These are phyloP conservation scores for Coenobita brevimanus DNA, from an alignment of 1,140 invertebrate species.

Conservation along the genomic window DNA sequence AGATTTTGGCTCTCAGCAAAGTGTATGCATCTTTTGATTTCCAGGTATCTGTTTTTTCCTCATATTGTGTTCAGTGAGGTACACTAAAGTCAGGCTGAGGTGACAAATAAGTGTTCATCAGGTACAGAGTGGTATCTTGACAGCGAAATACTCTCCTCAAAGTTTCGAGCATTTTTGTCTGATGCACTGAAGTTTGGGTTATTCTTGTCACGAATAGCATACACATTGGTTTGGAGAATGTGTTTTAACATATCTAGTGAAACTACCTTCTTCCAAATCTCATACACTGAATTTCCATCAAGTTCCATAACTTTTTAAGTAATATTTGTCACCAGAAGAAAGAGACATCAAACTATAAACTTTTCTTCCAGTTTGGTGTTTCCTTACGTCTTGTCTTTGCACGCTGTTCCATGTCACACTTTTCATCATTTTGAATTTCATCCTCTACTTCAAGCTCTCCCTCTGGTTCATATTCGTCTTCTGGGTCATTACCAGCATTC, in stretches of 20 bases:
- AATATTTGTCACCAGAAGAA: neutral
- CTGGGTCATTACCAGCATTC: no score
- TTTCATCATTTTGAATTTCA: no score
- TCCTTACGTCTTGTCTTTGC: no score
- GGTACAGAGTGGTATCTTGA: constrained; percentile 5
- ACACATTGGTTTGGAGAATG: neutral
- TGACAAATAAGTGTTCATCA: constrained; percentile 20
- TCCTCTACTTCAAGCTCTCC: no score
- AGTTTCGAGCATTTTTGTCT: constrained; percentile 13
- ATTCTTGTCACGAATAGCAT: neutral
- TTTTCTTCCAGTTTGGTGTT: no score
- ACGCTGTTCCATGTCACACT: no score
- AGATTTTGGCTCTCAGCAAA: constrained; percentile 15
- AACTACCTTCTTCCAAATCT: neutral
- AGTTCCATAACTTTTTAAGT: neutral
- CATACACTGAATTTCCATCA: constrained; percentile 8
- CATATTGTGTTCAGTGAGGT: neutral
- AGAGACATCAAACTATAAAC: neutral
- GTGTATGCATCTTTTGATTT: constrained; percentile 20
- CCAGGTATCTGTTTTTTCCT: neutral
- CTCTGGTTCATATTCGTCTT: no score
- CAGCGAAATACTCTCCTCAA: neutral
- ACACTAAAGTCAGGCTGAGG: constrained; percentile 8
- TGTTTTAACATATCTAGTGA: neutral
- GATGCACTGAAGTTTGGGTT: constrained; percentile 3